A percentile compares a stretch with the other conserved stretches of the same genome.
These are phyloP conservation scores for Peromyscus polionotus DNA, from an alignment of 2,113 vertebrate species.

Conservation along the genomic window DNA sequence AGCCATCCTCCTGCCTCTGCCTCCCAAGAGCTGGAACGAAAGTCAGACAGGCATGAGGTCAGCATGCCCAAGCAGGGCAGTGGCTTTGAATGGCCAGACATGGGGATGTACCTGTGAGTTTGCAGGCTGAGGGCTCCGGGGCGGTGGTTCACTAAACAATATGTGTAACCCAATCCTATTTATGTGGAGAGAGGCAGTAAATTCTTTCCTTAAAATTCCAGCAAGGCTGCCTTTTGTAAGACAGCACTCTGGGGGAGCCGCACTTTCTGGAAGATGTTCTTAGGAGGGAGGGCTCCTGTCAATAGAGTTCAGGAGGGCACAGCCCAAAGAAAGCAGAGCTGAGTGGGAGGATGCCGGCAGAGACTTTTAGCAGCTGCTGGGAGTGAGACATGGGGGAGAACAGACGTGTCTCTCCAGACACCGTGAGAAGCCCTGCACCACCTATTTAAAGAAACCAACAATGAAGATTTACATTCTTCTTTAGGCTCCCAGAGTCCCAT, in stretches of 20 bases:
- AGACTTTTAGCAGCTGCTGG: slow-evolving; percentile 54
- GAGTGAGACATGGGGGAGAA: slow-evolving; percentile 31
- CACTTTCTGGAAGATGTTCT: not conserved
- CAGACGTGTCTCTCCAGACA: slow-evolving; percentile 19
- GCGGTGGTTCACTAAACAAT: not conserved
- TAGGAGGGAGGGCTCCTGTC: slow-evolving; percentile 20
- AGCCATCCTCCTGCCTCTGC: not conserved
- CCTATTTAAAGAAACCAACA: slow-evolving; percentile 49
- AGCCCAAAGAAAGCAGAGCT: slow-evolving; percentile 64
- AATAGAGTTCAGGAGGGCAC: slow-evolving; percentile 71
- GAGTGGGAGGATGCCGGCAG: slow-evolving; percentile 71
- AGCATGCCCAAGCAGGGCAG: not conserved
- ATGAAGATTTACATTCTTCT: slow-evolving; percentile 48
- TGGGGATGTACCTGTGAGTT: not conserved
- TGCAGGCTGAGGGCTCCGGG: not conserved
- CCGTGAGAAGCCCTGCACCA: slow-evolving; percentile 45
- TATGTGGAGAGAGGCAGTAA: slow-evolving; percentile 25
- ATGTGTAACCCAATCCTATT: slow-evolving; percentile 18
- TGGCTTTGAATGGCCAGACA: not conserved
- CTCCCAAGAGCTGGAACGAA: not conserved
- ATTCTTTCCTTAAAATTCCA: slow-evolving; percentile 44
- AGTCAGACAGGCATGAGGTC: not conserved
- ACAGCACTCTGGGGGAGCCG: not conserved
- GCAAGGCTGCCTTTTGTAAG: slow-evolving; percentile 25
- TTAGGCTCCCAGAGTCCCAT: not conserved